Evolutionary conservation across 2,888 invertebrate species (phyloP).

Genomic region (Biston stratarius): DNA sequence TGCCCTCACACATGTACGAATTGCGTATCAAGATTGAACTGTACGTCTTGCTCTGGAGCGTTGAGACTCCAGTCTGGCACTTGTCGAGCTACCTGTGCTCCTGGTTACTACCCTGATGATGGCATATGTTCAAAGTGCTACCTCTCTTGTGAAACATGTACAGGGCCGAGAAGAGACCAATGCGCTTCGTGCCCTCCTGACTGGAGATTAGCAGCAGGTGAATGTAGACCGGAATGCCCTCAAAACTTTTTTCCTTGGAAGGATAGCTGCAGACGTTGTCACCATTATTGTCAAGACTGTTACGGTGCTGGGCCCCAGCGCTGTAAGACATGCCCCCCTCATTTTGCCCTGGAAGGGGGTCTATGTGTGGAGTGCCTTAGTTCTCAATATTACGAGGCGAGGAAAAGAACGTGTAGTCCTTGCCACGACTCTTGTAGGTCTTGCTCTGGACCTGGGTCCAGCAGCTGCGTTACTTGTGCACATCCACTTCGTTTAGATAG

Average conservation of each 20-base stretch:
- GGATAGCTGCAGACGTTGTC: slow-evolving; percentile 94
- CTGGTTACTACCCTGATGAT: slow-evolving; percentile 94
- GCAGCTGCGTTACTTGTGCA: slow-evolving; percentile 90
- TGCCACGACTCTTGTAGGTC: slow-evolving; percentile 90
- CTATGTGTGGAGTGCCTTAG: slow-evolving; percentile 91
- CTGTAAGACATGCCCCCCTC: slow-evolving; percentile 90
- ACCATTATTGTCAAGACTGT: slow-evolving; percentile 95
- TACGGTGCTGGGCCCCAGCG: slow-evolving; percentile 92
- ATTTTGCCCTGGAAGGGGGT: slow-evolving; percentile 90
- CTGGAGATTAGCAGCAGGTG: slow-evolving; percentile 93
- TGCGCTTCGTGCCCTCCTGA: slow-evolving; percentile 93
- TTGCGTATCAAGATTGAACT: slow-evolving; percentile 92
- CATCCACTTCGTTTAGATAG: slow-evolving; percentile 90
- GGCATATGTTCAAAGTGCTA: slow-evolving; percentile 94
- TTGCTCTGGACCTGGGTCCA: slow-evolving; percentile 90
- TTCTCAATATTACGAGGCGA: slow-evolving; percentile 90
- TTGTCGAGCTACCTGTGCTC: slow-evolving; percentile 92
- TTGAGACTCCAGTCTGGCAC: slow-evolving; percentile 94
- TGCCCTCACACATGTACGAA: slow-evolving; percentile 93
- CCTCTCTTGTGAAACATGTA: slow-evolving; percentile 93
- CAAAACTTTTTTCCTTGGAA: slow-evolving; percentile 93
- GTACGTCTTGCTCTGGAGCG: slow-evolving; percentile 91
- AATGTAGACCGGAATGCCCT: slow-evolving; percentile 94
- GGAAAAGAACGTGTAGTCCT: slow-evolving; percentile 89
- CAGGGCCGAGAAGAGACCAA: slow-evolving; percentile 93